phyloP scores from a whole-genome alignment of 2,113 vertebrate genomes.

The Lepus europaeus region DNA sequence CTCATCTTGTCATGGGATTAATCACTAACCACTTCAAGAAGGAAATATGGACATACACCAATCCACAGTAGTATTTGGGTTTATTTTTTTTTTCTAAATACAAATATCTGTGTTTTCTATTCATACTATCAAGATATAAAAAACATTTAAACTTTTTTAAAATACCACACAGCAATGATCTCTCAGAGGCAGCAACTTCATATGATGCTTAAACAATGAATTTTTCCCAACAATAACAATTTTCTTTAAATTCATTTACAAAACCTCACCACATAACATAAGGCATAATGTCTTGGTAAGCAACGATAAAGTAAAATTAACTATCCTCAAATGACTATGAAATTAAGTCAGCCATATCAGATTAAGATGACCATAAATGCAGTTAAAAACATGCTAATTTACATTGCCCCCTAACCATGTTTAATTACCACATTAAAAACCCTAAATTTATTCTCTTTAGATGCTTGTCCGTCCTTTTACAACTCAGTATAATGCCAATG shows the following conservation, averaged over 20 bases:
- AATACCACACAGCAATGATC: constrained; percentile 65
- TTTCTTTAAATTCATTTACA: constrained; percentile 81
- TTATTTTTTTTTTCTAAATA: constrained; percentile 41
- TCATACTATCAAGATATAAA: constrained; percentile 52
- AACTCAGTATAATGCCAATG: constrained; percentile 54
- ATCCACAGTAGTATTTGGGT: background rate
- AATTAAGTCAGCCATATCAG: constrained; percentile 82
- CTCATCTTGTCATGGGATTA: background rate
- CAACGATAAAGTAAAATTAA: constrained; percentile 78
- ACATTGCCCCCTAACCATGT: constrained; percentile 77
- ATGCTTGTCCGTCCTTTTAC: constrained; percentile 60
- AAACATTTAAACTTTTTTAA: constrained; percentile 70
- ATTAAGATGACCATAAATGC: constrained; percentile 80
- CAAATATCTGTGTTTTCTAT: constrained; percentile 54
- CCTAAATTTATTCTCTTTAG: constrained; percentile 63
- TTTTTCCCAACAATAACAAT: constrained; percentile 76
- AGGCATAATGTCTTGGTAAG: constrained; percentile 77
- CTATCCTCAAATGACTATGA: constrained; percentile 76
- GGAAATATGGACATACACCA: background rate
- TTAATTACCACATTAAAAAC: constrained; percentile 80
- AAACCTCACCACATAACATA: constrained; percentile 73
- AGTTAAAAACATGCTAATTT: constrained; percentile 82
- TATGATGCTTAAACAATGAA: constrained; percentile 70
- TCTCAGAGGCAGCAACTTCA: constrained; percentile 69
- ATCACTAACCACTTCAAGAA: background rate